Evolutionary conservation across 1,140 invertebrate species (phyloP).

Genomic region (Papilio polyxenes): DNA sequence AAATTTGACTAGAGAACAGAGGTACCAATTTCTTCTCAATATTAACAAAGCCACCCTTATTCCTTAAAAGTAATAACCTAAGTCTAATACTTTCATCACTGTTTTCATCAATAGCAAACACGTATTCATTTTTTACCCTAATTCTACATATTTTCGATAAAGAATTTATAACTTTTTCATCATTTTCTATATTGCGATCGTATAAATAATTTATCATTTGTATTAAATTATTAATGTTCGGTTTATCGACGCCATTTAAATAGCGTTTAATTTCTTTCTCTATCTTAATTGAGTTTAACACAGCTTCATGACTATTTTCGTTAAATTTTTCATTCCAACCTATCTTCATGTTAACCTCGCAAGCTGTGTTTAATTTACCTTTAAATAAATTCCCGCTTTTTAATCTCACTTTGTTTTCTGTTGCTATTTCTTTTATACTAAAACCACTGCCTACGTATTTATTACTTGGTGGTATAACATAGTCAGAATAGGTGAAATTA

Average conservation of each 20-base stretch:
- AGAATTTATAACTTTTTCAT: slow-evolving; percentile 56
- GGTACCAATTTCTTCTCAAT: slow-evolving; percentile 63
- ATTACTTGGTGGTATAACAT: slow-evolving; percentile 51
- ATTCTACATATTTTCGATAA: slow-evolving; percentile 56
- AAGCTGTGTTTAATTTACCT: slow-evolving; percentile 59
- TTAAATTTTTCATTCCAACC: slow-evolving; percentile 65
- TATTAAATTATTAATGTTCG: slow-evolving; percentile 49
- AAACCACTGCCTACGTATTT: slow-evolving; percentile 62
- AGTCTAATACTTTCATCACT: slow-evolving; percentile 54
- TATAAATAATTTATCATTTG: slow-evolving; percentile 65
- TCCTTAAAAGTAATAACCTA: slow-evolving; percentile 65
- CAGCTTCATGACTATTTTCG: slow-evolving; percentile 49
- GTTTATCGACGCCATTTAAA: slow-evolving; percentile 56
- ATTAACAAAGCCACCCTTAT: slow-evolving; percentile 56
- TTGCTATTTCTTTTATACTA: slow-evolving; percentile 66
- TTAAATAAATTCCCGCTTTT: slow-evolving; percentile 68
- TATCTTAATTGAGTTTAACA: slow-evolving; percentile 55
- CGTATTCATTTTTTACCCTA: slow-evolving; percentile 44
- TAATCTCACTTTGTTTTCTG: slow-evolving; percentile 61
- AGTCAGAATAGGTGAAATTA: slow-evolving; percentile 51
- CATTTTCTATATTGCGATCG: slow-evolving; percentile 54
- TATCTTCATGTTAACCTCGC: slow-evolving; percentile 58
- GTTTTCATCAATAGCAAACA: slow-evolving; percentile 47
- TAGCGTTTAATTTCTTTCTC: slow-evolving; percentile 57
- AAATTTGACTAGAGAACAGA: slow-evolving; percentile 65